These are phyloP conservation scores for Aleiodes leptofemur DNA, from an alignment of 2,888 invertebrate species.

Conservation along the genomic window DNA sequence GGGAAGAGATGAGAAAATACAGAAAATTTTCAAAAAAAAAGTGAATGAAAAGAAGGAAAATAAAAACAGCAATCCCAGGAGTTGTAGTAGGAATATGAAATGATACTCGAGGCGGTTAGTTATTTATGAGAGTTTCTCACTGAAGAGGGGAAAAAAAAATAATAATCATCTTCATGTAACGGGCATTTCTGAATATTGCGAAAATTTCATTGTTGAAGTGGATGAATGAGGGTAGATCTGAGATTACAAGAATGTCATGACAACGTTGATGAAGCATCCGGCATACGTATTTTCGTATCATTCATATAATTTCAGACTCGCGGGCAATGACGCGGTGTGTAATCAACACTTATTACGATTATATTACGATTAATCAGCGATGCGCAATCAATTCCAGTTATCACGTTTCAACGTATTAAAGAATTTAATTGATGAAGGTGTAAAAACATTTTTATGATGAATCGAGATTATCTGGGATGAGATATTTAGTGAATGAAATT, in stretches of 20 bases:
- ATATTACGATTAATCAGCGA: background rate
- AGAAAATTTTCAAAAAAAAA: background rate
- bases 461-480: too few species aligned
- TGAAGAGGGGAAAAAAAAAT: background rate
- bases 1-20: background rate
- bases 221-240: background rate
- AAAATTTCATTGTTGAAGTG: too few species aligned
- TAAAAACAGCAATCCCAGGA: background rate
- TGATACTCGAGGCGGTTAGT: background rate
- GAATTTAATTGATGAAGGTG: background rate
- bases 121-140: too few species aligned
- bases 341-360: background rate
- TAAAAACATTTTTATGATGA: background rate
- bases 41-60: too few species aligned
- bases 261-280: background rate
- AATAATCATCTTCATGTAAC: too few species aligned
- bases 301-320: slow-evolving; percentile 4
- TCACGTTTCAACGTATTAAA: background rate
- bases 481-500: too few species aligned
- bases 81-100: background rate
- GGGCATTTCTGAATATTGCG: too few species aligned
- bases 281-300: background rate
- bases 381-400: background rate
- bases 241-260: background rate
- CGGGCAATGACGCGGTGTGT: background rate